Percentiles rank a stretch among this genome's conserved stretches.
Conservation (phyloP, 2,797 vertebrate genomes). For the Sebastiscus albofasciatus region DNA sequence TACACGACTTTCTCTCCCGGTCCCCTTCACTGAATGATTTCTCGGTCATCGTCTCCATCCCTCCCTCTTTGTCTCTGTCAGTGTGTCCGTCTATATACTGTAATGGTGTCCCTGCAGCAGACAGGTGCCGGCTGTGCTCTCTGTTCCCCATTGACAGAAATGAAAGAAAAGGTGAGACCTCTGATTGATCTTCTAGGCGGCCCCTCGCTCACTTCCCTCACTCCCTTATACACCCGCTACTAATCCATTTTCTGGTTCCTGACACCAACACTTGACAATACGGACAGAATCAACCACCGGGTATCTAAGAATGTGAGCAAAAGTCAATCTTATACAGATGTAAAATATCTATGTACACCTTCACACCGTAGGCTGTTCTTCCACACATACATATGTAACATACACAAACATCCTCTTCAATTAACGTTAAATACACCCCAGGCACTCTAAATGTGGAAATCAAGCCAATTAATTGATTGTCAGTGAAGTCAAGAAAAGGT, state of each 20-base stretch:
- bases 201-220: conserved; percentile 14
- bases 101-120: conserved; percentile 31
- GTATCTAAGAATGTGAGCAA: not conserved
- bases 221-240: not conserved
- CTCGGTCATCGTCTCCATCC: conserved; percentile 3
- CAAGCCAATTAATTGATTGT: conserved; percentile 11
- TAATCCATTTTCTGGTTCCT: conserved; percentile 46
- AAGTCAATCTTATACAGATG: not conserved
- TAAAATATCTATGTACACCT: not conserved
- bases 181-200: conserved; percentile 44
- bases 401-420: not conserved
- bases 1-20: not conserved
- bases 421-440: not conserved
- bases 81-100: conserved; percentile 8
- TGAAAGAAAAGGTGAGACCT: conserved; percentile 57
- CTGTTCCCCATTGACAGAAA: conserved; percentile 43
- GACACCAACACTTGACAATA: conserved; percentile 1
- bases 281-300: not conserved
- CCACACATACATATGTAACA: not conserved
- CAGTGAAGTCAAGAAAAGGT: conserved; percentile 16
- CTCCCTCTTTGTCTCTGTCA: conserved; percentile 31
- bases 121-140: conserved; percentile 39
- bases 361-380: not conserved
- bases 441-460: not conserved
- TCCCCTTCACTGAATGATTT: conserved; percentile 22